These are phyloP conservation scores for Eupithecia centaureata DNA, from an alignment of 2,888 invertebrate genomes.

Conservation along the genomic window DNA sequence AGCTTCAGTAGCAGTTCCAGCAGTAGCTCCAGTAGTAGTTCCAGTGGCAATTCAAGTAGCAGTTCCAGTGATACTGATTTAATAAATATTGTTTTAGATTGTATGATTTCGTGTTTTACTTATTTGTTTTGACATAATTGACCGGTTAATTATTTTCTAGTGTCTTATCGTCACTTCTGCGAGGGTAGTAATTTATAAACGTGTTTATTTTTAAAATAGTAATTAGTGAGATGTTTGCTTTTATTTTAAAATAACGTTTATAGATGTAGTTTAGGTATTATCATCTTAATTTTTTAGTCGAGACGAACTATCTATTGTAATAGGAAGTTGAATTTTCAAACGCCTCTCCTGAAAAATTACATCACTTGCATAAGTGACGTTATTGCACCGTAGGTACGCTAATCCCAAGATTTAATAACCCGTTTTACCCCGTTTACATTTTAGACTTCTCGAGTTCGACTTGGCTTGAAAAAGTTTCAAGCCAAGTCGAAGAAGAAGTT, in stretches of 20 bases:
- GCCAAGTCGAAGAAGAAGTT: too few species aligned
- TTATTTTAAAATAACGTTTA: constrained; percentile 23
- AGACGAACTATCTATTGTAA: constrained; percentile 19
- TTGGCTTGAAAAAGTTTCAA: too few species aligned
- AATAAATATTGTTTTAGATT: constrained; percentile 14
- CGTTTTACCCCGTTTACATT: too few species aligned
- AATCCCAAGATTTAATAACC: too few species aligned
- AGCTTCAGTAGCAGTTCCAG: constrained; percentile 24
- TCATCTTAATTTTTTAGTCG: constrained; percentile 20
- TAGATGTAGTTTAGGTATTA: constrained; percentile 21
- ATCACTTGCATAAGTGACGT: constrained; percentile 19
- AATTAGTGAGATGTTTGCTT: constrained; percentile 15
- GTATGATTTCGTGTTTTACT: constrained; percentile 11
- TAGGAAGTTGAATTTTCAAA: constrained; percentile 27
- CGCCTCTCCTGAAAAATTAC: constrained; percentile 19
- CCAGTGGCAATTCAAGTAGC: constrained; percentile 22
- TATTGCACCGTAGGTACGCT: constrained; percentile 14
- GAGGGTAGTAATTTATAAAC: constrained; percentile 20
- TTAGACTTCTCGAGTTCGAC: too few species aligned
- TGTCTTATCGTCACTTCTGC: constrained; percentile 17
- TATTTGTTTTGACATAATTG: constrained; percentile 20
- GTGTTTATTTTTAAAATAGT: constrained; percentile 16
- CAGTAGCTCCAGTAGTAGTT: constrained; percentile 28
- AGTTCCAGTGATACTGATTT: constrained; percentile 28
- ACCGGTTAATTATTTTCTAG: constrained; percentile 15